Conservation (phyloP, 2,797 vertebrate genomes). For the Graptemys geographica region DNA sequence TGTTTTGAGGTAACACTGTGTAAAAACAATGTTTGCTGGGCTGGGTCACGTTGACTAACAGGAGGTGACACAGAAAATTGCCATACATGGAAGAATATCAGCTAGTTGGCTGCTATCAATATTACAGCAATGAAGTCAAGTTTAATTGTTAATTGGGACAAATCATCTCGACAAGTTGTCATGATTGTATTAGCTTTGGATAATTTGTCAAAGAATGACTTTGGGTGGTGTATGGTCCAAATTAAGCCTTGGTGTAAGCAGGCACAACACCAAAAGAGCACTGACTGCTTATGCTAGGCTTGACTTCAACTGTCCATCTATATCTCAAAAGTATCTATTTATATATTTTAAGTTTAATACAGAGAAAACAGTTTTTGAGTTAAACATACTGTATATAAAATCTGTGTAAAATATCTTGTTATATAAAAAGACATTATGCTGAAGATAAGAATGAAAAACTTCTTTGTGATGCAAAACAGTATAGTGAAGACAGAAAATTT, state of each 20-base stretch:
- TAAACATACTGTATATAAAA: background rate
- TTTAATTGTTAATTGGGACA: background rate
- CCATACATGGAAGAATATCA: background rate
- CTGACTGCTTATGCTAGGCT: background rate
- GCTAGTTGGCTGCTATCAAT: background rate
- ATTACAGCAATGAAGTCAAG: background rate
- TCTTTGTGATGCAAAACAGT: background rate
- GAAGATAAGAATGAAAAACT: background rate
- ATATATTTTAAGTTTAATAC: background rate
- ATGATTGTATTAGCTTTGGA: background rate
- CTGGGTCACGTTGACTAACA: rapidly evolving
- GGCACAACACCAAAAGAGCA: background rate
- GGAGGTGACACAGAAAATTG: background rate
- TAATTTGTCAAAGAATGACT: background rate
- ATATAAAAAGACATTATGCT: background rate
- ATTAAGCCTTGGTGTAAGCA: background rate
- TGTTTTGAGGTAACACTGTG: background rate
- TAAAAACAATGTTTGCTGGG: rapidly evolving
- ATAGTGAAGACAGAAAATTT: background rate
- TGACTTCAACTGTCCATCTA: background rate
- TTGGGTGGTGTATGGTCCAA: background rate
- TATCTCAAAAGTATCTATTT: background rate
- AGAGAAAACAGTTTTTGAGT: background rate
- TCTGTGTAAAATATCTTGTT: background rate
- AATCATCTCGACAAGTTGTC: background rate